Percentiles rank a stretch among this genome's conserved stretches.
These are phyloP conservation scores for Thymelicus lineola DNA, from an alignment of 2,888 invertebrate genomes.

Conservation along the genomic window DNA sequence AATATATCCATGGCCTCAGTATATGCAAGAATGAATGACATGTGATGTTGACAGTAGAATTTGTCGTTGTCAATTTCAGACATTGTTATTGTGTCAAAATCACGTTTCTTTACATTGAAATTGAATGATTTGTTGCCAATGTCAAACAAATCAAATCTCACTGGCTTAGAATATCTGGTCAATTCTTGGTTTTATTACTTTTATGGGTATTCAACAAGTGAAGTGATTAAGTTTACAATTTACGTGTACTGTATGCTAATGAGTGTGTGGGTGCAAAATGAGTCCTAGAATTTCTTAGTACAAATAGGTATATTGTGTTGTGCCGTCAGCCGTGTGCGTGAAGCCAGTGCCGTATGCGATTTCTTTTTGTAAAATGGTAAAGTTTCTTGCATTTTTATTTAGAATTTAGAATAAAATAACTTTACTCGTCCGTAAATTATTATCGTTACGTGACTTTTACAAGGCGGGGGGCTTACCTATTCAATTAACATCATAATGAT, in stretches of 20 bases:
- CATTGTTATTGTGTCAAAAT: neutral
- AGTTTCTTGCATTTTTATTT: conserved; percentile 36
- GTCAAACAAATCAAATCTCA: neutral
- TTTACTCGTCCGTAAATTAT: too few species aligned
- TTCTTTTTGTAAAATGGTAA: conserved; percentile 28
- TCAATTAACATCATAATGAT: too few species aligned
- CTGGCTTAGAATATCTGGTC: neutral
- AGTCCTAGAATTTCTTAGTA: neutral
- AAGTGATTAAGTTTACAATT: neutral
- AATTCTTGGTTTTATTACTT: conserved; percentile 3
- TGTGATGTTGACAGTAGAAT: too few species aligned
- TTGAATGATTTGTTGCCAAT: too few species aligned
- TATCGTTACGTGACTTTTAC: too few species aligned
- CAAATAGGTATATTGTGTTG: neutral
- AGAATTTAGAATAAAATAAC: too few species aligned
- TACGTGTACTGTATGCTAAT: conserved; percentile 5
- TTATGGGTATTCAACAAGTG: neutral
- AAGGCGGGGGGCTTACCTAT: too few species aligned
- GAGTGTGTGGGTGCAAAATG: conserved; percentile 4
- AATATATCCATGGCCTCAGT: too few species aligned
- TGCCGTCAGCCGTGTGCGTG: neutral
- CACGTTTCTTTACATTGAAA: neutral
- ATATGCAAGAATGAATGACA: too few species aligned
- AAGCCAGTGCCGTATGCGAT: conserved; percentile 25
- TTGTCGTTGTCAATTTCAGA: too few species aligned